Conservation (phyloP, 2,797 vertebrate species). For the Melanotaenia trifasciata region DNA sequence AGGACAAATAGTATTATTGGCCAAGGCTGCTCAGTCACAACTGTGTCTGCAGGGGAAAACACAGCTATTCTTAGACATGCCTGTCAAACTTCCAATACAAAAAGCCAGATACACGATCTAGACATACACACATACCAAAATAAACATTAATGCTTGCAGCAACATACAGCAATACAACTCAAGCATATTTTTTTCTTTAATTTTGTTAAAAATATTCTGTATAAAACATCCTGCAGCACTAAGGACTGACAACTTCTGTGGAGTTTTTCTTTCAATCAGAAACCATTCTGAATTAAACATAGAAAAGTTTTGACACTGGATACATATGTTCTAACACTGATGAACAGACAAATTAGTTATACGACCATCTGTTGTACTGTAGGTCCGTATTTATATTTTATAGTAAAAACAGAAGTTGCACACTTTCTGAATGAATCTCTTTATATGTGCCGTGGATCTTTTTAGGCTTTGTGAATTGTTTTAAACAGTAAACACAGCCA, state of each 20-base stretch:
- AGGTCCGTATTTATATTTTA: neutral
- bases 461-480: conserved; percentile 13
- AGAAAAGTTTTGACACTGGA: neutral
- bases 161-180: conserved; percentile 11
- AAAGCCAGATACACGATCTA: conserved; percentile 40
- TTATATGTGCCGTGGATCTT: neutral
- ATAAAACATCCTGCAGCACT: no score
- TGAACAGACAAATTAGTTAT: neutral
- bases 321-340: neutral
- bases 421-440: neutral
- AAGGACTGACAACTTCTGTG: no score
- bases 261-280: neutral
- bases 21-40: conserved; percentile 55
- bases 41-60: conserved; percentile 52
- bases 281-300: neutral
- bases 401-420: neutral
- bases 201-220: neutral
- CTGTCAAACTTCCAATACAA: conserved; percentile 17
- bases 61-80: conserved; percentile 60
- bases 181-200: neutral
- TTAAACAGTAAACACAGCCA: conserved; percentile 9
- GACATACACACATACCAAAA: conserved; percentile 21
- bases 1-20: conserved; percentile 61
- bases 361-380: neutral
- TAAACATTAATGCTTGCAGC: conserved; percentile 1